Percentiles rank a stretch among this genome's conserved stretches.
phyloP scores from a whole-genome alignment of 2,113 vertebrate species.

The Tachysurus vachellii region DNA sequence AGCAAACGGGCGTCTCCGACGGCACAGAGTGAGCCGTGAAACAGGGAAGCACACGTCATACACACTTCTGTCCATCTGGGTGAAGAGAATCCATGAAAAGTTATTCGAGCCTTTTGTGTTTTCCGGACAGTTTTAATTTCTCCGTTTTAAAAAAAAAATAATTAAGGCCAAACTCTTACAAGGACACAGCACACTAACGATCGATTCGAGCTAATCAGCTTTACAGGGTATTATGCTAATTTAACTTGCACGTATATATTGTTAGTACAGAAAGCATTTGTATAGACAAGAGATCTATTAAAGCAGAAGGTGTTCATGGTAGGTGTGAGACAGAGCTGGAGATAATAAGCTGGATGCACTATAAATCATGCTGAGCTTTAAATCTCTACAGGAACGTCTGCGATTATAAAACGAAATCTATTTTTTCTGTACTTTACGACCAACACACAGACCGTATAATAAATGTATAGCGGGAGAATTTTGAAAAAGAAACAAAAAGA shows the following conservation, averaged over 20 bases:
- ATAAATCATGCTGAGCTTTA: not conserved
- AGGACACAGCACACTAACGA: not conserved
- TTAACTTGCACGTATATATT: not conserved
- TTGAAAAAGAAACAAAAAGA: not conserved
- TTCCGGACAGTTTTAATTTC: not conserved
- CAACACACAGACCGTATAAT: not conserved
- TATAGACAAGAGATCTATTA: not conserved
- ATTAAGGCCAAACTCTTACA: not conserved
- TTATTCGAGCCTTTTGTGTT: not conserved
- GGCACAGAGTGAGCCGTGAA: conserved; percentile 78
- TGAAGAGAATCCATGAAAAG: not conserved
- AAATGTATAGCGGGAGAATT: not conserved
- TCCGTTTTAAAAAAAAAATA: too few species aligned
- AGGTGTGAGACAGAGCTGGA: not conserved
- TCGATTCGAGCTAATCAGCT: not conserved
- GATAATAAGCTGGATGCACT: conserved; percentile 20
- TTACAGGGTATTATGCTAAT: not conserved
- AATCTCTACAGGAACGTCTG: not conserved
- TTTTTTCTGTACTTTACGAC: not conserved
- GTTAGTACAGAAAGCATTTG: not conserved
- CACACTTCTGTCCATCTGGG: conserved; percentile 5
- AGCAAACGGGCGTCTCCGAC: conserved; percentile 82
- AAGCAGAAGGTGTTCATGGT: conserved; percentile 13
- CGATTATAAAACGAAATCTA: not conserved
- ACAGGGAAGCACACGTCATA: not conserved